Conservation (phyloP, 2,888 invertebrate species). For the Nephrocerus scutellatus region DNA sequence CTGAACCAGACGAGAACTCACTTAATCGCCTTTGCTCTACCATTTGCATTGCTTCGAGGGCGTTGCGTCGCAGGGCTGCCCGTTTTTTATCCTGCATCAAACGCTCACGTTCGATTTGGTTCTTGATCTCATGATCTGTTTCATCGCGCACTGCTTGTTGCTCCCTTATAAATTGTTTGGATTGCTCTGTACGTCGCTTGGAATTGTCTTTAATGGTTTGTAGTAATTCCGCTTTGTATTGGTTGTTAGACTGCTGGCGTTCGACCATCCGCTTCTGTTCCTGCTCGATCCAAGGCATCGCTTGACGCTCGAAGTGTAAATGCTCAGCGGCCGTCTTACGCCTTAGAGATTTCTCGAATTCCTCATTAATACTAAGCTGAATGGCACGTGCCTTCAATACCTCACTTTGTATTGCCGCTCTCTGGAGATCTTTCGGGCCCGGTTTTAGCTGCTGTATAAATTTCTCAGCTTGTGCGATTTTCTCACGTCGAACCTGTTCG, state of each 20-base stretch:
- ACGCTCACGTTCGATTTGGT: slow-evolving; percentile 42
- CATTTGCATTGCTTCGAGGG: slow-evolving; percentile 38
- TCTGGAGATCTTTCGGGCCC: slow-evolving; percentile 40
- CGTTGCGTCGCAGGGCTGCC: slow-evolving; percentile 31
- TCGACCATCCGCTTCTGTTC: slow-evolving; percentile 38
- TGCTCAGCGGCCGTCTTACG: slow-evolving; percentile 35
- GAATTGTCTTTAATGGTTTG: slow-evolving; percentile 35
- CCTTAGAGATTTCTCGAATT: slow-evolving; percentile 31
- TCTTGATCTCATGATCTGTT: slow-evolving; percentile 36
- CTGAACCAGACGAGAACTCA: slow-evolving; percentile 21
- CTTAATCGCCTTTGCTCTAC: slow-evolving; percentile 34
- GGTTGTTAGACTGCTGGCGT: slow-evolving; percentile 27
- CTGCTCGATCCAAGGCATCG: slow-evolving; percentile 41
- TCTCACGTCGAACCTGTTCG: slow-evolving; percentile 29
- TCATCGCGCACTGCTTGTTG: slow-evolving; percentile 28
- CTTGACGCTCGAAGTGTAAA: slow-evolving; percentile 36
- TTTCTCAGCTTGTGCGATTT: slow-evolving; percentile 37
- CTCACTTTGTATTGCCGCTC: slow-evolving; percentile 42
- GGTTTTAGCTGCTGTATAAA: slow-evolving; percentile 38
- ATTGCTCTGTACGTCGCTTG: slow-evolving; percentile 25
- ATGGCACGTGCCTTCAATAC: slow-evolving; percentile 38
- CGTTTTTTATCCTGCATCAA: slow-evolving; percentile 30
- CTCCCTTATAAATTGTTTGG: slow-evolving; percentile 24
- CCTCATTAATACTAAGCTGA: slow-evolving; percentile 35
- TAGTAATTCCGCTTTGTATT: slow-evolving; percentile 36